A percentile compares a stretch with the other conserved stretches of the same genome.
These are phyloP conservation scores for Acanthopagrus latus DNA, from an alignment of 2,797 vertebrate species.

Conservation along the genomic window DNA sequence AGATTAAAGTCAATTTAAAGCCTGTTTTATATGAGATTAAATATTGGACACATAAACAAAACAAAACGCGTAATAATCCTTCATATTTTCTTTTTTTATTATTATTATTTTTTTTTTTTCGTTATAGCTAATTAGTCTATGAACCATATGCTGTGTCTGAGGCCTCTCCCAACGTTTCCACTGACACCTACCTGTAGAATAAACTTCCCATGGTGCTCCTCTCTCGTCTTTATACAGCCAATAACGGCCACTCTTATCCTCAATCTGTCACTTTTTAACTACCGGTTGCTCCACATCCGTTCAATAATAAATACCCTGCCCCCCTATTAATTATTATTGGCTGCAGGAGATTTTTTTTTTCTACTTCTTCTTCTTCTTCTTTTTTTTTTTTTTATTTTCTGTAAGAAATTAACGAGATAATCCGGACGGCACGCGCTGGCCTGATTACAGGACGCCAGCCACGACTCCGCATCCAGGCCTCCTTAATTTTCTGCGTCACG, in stretches of 20 bases:
- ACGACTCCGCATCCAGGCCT: constrained; percentile 86
- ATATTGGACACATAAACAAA: not conserved
- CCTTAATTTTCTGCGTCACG: constrained; percentile 93
- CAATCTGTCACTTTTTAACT: constrained; percentile 89
- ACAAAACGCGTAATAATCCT: not conserved
- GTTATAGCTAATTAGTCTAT: constrained; percentile 42
- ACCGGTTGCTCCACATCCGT: constrained; percentile 90
- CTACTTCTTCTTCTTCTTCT: not conserved
- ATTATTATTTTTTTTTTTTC: not conserved
- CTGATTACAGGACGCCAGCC: constrained; percentile 94
- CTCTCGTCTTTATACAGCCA: constrained; percentile 72
- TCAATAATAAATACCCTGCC: constrained; percentile 92
- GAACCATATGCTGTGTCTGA: constrained; percentile 15
- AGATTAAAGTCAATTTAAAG: not conserved
- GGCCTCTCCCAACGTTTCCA: constrained; percentile 32
- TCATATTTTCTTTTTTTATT: not conserved
- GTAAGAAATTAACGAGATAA: constrained; percentile 97
- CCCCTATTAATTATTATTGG: constrained; percentile 94
- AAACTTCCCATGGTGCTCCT: constrained; percentile 47
- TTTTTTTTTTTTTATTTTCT: constrained; percentile 89
- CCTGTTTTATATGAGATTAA: not conserved
- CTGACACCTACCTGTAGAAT: constrained; percentile 68
- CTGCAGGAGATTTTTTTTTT: constrained; percentile 55
- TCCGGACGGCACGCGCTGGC: constrained; percentile 95
- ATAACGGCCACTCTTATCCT: constrained; percentile 85